Conservation (phyloP, 2,113 vertebrate species). For the Serinus canaria region DNA sequence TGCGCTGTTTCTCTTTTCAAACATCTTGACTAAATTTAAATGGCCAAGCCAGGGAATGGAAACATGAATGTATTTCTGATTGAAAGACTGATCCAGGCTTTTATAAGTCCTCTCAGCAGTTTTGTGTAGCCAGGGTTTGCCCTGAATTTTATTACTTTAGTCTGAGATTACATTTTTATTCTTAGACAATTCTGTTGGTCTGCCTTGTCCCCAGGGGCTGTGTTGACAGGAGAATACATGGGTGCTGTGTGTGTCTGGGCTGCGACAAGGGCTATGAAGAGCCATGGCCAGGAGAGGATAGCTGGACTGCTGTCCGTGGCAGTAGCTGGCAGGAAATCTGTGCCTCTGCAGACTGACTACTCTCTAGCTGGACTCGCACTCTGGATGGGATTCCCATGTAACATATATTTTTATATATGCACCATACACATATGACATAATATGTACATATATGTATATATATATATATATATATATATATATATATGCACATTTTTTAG, state of each 20-base stretch:
- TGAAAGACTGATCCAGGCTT: background rate
- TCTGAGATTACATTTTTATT: background rate
- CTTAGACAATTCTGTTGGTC: background rate
- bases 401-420: background rate
- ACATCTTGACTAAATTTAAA: background rate
- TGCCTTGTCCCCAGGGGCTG: slow-evolving; percentile 35
- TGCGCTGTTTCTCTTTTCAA: background rate
- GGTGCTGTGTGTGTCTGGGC: background rate
- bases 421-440: background rate
- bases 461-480: background rate
- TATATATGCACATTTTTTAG: background rate
- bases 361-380: background rate
- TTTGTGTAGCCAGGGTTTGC: background rate
- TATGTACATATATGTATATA: background rate
- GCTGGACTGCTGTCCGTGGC: background rate
- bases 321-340: background rate
- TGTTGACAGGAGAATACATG: background rate
- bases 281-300: background rate
- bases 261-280: background rate
- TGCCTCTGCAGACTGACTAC: background rate
- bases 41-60: background rate
- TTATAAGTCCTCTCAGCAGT: background rate
- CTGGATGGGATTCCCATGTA: background rate
- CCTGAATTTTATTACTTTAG: background rate
- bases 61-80: background rate